Evolutionary conservation across 2,797 vertebrate genomes (phyloP).

Genomic region (Phylloscopus collybita): DNA sequence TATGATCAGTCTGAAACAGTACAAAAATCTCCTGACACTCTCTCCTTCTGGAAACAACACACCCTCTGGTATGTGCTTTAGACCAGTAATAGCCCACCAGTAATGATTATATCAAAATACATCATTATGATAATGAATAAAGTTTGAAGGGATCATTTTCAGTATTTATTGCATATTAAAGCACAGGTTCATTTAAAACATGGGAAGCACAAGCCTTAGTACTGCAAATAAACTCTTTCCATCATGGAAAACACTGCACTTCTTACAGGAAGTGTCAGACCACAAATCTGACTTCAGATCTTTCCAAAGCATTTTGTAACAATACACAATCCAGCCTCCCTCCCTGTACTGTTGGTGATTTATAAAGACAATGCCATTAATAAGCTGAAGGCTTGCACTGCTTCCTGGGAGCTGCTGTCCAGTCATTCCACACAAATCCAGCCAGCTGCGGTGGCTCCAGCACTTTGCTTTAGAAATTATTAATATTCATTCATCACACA

Average conservation of each 20-base stretch:
- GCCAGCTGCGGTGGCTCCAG: neutral
- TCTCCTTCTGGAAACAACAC: constrained; percentile 4
- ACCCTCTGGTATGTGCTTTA: neutral
- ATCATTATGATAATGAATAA: neutral
- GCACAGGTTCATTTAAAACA: constrained; percentile 20
- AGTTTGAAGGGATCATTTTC: neutral
- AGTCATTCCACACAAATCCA: neutral
- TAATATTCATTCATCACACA: neutral
- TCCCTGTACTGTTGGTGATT: neutral
- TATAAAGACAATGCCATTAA: neutral
- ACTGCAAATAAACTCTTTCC: neutral
- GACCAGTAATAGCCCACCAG: neutral
- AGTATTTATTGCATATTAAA: constrained; percentile 4
- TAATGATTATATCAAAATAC: neutral
- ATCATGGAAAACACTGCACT: neutral
- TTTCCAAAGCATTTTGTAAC: neutral
- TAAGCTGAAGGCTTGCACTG: neutral
- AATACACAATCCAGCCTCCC: neutral
- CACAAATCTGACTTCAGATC: neutral
- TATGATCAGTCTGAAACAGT: neutral
- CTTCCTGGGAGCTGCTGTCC: neutral
- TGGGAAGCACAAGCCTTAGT: neutral
- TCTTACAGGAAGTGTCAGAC: neutral
- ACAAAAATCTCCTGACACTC: neutral
- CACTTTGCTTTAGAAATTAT: neutral